Conservation (phyloP, 2,113 vertebrate genomes). For the Muntiacus reevesi region DNA sequence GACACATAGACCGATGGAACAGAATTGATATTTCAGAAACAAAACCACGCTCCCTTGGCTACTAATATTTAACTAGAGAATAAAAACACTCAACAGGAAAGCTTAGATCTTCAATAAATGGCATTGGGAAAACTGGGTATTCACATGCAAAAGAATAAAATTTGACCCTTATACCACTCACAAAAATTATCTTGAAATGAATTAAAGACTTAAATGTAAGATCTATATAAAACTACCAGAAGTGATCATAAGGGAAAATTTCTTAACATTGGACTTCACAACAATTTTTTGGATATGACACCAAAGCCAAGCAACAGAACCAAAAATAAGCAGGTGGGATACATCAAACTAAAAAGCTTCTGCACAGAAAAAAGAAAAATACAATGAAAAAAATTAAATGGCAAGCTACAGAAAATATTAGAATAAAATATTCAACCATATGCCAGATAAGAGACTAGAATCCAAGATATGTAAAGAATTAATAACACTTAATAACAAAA, state of each 20-base stretch:
- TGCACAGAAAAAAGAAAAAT: background rate
- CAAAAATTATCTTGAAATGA: background rate
- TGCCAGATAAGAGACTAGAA: background rate
- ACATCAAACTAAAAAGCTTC: background rate
- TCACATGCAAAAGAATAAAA: background rate
- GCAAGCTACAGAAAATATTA: background rate
- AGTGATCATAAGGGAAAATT: background rate
- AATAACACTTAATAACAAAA: background rate
- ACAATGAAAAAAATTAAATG: background rate
- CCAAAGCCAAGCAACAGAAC: background rate
- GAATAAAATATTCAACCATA: background rate
- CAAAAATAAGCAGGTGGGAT: background rate
- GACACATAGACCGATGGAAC: background rate
- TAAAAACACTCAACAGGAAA: background rate
- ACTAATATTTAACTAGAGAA: background rate
- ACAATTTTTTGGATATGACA: background rate
- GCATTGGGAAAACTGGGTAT: background rate
- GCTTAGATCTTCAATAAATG: background rate
- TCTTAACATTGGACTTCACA: background rate
- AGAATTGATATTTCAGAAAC: background rate
- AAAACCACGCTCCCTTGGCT: background rate
- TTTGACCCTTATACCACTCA: background rate
- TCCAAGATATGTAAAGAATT: background rate
- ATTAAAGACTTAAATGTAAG: background rate
- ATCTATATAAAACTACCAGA: background rate